These are phyloP conservation scores for Meloidogyne floridensis DNA, from an alignment of 1,140 invertebrate genomes.

Conservation along the genomic window DNA sequence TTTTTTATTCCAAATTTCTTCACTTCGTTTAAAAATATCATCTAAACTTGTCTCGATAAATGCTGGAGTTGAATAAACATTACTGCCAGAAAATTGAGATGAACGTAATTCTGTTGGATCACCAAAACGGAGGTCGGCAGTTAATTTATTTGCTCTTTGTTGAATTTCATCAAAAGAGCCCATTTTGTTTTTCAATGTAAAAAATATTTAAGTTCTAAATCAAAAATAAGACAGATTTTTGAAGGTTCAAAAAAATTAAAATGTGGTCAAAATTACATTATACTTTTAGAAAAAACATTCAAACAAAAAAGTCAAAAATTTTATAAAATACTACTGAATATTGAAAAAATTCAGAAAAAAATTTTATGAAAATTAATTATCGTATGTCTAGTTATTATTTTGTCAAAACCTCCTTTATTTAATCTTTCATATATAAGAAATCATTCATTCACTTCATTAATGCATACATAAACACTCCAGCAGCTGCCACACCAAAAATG, in stretches of 20 bases:
- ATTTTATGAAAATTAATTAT: no score
- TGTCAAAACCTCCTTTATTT: no score
- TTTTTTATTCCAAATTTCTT: slow-evolving; percentile 54
- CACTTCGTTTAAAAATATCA: slow-evolving; percentile 46
- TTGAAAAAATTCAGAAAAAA: no score
- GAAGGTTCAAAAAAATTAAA: no score
- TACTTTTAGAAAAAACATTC: no score
- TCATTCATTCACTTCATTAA: no score
- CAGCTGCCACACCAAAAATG: neutral
- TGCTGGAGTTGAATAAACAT: slow-evolving; percentile 7
- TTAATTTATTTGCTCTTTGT: slow-evolving; percentile 39
- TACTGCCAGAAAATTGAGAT: neutral
- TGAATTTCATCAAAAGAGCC: slow-evolving; percentile 38
- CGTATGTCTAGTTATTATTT: no score
- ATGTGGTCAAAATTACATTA: no score
- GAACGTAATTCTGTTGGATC: slow-evolving; percentile 10
- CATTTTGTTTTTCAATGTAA: neutral
- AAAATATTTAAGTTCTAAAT: neutral
- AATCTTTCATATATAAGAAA: no score
- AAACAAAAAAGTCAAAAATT: no score
- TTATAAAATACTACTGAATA: neutral
- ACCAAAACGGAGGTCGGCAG: slow-evolving; percentile 31
- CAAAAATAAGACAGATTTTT: no score
- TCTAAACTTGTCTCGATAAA: slow-evolving; percentile 32
- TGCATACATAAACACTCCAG: slow-evolving; percentile 14